A percentile compares a stretch with the other conserved stretches of the same genome.
Conservation (phyloP, 2,113 vertebrate genomes). For the Malurus alboscapulatus region DNA sequence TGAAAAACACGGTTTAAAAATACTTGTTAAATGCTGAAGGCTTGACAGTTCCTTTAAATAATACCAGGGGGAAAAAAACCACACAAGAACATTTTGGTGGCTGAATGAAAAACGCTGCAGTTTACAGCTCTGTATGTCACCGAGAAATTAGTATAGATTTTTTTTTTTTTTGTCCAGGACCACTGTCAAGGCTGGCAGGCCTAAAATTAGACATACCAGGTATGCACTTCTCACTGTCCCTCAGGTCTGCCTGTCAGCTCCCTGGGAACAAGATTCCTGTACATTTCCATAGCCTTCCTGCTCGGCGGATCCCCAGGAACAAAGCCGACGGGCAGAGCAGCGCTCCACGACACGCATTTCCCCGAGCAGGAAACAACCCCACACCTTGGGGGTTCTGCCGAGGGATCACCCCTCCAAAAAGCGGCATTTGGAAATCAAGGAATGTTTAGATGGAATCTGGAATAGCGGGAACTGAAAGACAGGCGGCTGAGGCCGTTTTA, state of each 20-base stretch:
- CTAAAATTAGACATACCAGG: conserved; percentile 71
- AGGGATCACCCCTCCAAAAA: not conserved
- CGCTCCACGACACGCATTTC: conserved; percentile 12
- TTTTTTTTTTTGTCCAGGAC: conserved; percentile 21
- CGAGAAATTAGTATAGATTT: conserved; percentile 68
- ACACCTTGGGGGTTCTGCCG: conserved; percentile 35
- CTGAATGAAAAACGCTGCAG: conserved; percentile 43
- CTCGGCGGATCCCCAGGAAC: not conserved
- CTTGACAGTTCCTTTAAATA: conserved; percentile 64
- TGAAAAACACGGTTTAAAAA: conserved; percentile 48
- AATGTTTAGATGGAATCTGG: not conserved
- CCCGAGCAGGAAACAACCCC: conserved; percentile 30
- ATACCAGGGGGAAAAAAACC: not conserved
- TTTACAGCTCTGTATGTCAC: conserved; percentile 51
- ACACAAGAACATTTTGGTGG: conserved; percentile 34
- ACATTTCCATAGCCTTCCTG: conserved; percentile 46
- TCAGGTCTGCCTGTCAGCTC: conserved; percentile 66
- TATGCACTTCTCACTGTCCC: conserved; percentile 56
- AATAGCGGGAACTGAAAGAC: not conserved
- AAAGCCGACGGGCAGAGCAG: conserved; percentile 51
- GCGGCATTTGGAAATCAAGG: not conserved
- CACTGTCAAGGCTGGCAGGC: conserved; percentile 63
- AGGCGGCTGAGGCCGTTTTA: not conserved
- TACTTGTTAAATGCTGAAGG: conserved; percentile 40
- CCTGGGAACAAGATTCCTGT: conserved; percentile 58